phyloP scores from a whole-genome alignment of 2,888 invertebrate species.

The Argynnis bischoffii region DNA sequence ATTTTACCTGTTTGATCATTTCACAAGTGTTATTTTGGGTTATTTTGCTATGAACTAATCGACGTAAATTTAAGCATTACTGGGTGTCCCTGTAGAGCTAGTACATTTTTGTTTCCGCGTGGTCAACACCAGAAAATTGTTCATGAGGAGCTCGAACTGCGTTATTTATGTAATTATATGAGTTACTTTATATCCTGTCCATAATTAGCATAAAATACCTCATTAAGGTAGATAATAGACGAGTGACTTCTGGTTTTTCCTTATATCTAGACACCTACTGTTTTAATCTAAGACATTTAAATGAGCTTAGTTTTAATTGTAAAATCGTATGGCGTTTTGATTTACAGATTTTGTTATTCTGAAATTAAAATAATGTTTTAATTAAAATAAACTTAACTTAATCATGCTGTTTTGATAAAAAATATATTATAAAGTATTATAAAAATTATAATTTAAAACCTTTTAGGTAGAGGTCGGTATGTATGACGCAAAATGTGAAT shows the following conservation, averaged over 20 bases:
- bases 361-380: background rate
- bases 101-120: conserved; percentile 55
- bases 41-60: too few relatives aligned
- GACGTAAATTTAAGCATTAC: background rate
- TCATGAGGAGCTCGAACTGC: conserved; percentile 53
- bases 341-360: background rate
- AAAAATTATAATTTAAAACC: too few relatives aligned
- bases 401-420: too few relatives aligned
- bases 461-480: background rate
- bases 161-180: conserved; percentile 68
- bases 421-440: too few relatives aligned
- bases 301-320: conserved; percentile 23
- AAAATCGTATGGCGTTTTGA: conserved; percentile 2
- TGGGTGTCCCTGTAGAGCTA: background rate
- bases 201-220: conserved; percentile 77
- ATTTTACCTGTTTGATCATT: too few relatives aligned
- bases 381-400: too few relatives aligned
- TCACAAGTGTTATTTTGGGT: too few relatives aligned
- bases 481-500: conserved; percentile 11
- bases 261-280: conserved; percentile 48
- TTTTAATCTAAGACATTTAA: conserved; percentile 23
- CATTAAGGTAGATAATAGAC: conserved; percentile 70
- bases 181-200: conserved; percentile 68
- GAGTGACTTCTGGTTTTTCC: conserved; percentile 62
- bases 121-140: conserved; percentile 72